Evolutionary conservation across 2,113 vertebrate species (phyloP).

Genomic region (Hyperopisus bebe): DNA sequence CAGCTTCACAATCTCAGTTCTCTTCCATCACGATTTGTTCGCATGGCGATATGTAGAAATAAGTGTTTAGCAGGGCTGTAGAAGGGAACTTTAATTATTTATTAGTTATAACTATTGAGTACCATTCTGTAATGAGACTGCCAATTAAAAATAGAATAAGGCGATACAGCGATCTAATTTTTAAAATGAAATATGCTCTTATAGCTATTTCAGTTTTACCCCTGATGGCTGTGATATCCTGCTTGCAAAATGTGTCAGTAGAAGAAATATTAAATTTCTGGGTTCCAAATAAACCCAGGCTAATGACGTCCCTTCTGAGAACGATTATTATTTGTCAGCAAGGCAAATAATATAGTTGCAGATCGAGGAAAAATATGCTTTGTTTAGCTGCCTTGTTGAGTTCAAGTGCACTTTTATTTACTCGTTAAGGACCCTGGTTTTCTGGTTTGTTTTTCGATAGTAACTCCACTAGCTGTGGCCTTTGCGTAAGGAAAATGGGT

Average conservation of each 20-base stretch:
- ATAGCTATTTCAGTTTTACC: background rate
- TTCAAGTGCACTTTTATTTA: background rate
- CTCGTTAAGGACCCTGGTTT: background rate
- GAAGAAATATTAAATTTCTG: background rate
- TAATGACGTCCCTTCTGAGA: background rate
- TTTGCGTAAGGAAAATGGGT: background rate
- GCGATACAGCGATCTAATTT: background rate
- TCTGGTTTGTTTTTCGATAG: background rate
- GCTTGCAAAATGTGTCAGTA: background rate
- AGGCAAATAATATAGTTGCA: background rate
- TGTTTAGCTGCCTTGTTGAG: background rate
- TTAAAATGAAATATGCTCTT: background rate
- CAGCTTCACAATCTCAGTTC: background rate
- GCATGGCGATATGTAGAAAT: background rate
- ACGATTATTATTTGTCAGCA: background rate
- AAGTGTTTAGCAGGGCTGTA: conserved; percentile 1
- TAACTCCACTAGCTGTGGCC: background rate
- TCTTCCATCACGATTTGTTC: background rate
- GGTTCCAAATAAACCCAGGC: background rate
- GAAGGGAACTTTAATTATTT: background rate
- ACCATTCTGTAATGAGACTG: background rate
- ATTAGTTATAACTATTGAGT: background rate
- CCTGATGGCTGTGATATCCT: background rate
- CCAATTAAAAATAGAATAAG: conserved; percentile 5
- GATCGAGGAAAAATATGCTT: background rate